phyloP scores from a whole-genome alignment of 1,140 invertebrate species.

The Hyphantria cunea region DNA sequence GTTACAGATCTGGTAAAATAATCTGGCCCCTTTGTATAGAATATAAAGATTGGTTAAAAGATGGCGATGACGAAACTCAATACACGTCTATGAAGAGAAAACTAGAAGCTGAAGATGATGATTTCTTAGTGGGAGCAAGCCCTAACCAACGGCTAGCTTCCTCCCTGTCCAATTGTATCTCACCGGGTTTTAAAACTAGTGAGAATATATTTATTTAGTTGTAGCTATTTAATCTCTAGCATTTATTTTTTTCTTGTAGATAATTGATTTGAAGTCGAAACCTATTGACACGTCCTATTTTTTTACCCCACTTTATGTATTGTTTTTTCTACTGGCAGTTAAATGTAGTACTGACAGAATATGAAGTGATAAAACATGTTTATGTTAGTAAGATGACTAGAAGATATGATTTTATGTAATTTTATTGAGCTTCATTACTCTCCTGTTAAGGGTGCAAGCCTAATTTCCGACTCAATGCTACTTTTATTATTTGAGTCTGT shows the following conservation, averaged over 20 bases:
- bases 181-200: constrained; percentile 69
- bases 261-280: too few species aligned
- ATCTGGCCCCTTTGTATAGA: constrained; percentile 75
- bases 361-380: too few species aligned
- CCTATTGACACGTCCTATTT: too few species aligned
- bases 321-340: too few species aligned
- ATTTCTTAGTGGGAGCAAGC: constrained; percentile 58
- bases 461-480: too few species aligned
- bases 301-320: too few species aligned
- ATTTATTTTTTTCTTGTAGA: not conserved
- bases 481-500: too few species aligned
- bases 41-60: constrained; percentile 67
- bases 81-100: constrained; percentile 64
- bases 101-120: constrained; percentile 67
- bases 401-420: too few species aligned
- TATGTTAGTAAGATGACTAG: too few species aligned
- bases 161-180: constrained; percentile 63
- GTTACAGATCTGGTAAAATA: constrained; percentile 69
- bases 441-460: too few species aligned
- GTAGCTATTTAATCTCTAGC: not conserved
- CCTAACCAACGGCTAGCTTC: constrained; percentile 56
- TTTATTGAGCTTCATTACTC: too few species aligned
- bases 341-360: too few species aligned
- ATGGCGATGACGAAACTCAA: constrained; percentile 65
- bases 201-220: constrained; percentile 51